phyloP scores from a whole-genome alignment of 2,113 vertebrate genomes.

The Bagarius yarrelli region DNA sequence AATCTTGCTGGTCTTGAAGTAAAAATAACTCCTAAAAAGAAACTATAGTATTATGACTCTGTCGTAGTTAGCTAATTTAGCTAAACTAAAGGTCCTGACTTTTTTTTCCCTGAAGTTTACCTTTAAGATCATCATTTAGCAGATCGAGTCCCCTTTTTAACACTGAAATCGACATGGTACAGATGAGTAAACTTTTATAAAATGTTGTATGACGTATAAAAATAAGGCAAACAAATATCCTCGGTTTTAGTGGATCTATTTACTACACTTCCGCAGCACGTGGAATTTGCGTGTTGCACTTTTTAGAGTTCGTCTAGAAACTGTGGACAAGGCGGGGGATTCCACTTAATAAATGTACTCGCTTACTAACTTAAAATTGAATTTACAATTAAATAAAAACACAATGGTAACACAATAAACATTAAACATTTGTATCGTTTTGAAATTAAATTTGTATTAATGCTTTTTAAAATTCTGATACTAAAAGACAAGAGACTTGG shows the following conservation, averaged over 20 bases:
- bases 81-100: neutral
- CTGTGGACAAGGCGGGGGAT: neutral
- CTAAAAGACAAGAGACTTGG: too few species aligned
- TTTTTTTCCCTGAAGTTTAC: too few species aligned
- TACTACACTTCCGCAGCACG: constrained; percentile 5
- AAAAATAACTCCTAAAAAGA: neutral
- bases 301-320: constrained; percentile 15
- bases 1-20: neutral
- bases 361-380: neutral
- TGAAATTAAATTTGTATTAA: too few species aligned
- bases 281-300: constrained; percentile 1
- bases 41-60: neutral
- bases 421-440: neutral
- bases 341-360: neutral
- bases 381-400: neutral
- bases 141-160: constrained; percentile 54
- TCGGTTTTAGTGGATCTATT: too few species aligned
- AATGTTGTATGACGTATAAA: neutral
- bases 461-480: too few species aligned
- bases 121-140: constrained; percentile 52
- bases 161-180: constrained; percentile 53
- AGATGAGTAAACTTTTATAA: neutral
- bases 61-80: neutral
- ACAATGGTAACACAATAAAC: neutral
- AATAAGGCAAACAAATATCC: too few species aligned